phyloP scores from a whole-genome alignment of 2,888 invertebrate genomes.

The Drosophila pseudotalamancana region DNA sequence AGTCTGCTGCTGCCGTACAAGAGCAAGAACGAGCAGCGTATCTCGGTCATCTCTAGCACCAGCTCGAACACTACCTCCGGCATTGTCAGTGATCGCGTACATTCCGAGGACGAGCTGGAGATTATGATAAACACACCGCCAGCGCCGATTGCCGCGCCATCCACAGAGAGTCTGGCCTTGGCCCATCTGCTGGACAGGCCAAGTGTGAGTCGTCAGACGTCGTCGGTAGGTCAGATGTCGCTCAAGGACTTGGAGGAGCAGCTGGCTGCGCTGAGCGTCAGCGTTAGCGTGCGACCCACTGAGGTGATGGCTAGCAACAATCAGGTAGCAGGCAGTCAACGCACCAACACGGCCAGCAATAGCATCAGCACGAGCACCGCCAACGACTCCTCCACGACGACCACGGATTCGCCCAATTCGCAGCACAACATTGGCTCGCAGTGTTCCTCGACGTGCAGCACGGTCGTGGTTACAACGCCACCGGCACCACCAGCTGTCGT shows the following conservation, averaged over 20 bases:
- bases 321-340: slow-evolving; percentile 46
- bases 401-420: slow-evolving; percentile 85
- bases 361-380: slow-evolving; percentile 15
- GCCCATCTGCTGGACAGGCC: slow-evolving; percentile 89
- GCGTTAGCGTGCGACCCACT: slow-evolving; percentile 43
- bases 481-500: slow-evolving; percentile 84
- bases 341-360: slow-evolving; percentile 1
- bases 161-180: slow-evolving; percentile 92
- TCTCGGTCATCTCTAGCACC: slow-evolving; percentile 95
- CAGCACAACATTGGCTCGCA: slow-evolving; percentile 90
- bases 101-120: slow-evolving; percentile 97
- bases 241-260: slow-evolving; percentile 84
- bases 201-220: slow-evolving; percentile 86
- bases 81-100: slow-evolving; percentile 97
- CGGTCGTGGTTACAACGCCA: slow-evolving; percentile 89
- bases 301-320: slow-evolving; percentile 61
- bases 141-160: slow-evolving; percentile 89
- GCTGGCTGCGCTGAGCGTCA: slow-evolving; percentile 83
- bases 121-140: slow-evolving; percentile 93
- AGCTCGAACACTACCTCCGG: slow-evolving; percentile 99
- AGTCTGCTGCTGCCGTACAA: slow-evolving; percentile 87
- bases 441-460: slow-evolving; percentile 94
- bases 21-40: slow-evolving; percentile 91
- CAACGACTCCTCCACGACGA: slow-evolving; percentile 77
- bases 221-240: slow-evolving; percentile 85